Evolutionary conservation across 2,888 invertebrate genomes (phyloP).

Genomic region (Tribolium freemani): DNA sequence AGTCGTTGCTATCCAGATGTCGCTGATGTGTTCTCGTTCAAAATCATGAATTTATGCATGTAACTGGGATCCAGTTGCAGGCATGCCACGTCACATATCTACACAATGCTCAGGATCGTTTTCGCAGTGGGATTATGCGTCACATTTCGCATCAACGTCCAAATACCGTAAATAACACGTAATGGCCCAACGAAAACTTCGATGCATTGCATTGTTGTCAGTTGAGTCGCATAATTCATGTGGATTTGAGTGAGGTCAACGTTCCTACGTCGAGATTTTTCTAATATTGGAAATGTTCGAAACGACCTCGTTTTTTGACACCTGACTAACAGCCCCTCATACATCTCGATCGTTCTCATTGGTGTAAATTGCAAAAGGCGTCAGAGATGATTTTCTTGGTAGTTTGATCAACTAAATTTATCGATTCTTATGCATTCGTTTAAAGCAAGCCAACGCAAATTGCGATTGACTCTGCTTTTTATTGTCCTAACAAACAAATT

Average conservation of each 20-base stretch:
- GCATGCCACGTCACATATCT: slow-evolving; percentile 36
- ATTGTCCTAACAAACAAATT: background rate
- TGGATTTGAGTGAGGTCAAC: slow-evolving; percentile 11
- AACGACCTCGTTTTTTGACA: background rate
- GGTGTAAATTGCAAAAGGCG: background rate
- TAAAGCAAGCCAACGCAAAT: background rate
- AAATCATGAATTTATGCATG: slow-evolving; percentile 60
- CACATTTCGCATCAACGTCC: slow-evolving; percentile 15
- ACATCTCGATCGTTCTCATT: background rate
- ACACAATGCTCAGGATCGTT: slow-evolving; percentile 32
- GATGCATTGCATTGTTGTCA: slow-evolving; percentile 1
- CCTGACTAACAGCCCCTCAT: background rate
- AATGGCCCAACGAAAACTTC: slow-evolving; percentile 19
- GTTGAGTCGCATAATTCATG: slow-evolving; percentile 3
- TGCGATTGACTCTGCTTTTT: background rate
- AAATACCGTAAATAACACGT: slow-evolving; percentile 33
- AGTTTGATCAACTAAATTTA: background rate
- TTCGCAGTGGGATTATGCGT: slow-evolving; percentile 32
- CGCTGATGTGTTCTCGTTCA: slow-evolving; percentile 50
- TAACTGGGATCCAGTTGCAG: slow-evolving; percentile 51
- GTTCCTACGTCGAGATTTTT: slow-evolving; percentile 3
- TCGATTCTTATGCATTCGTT: background rate
- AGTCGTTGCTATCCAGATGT: slow-evolving; percentile 27
- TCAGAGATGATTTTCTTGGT: too few species aligned
- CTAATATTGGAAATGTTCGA: slow-evolving; percentile 3